Evolutionary conservation across 2,113 vertebrate species (phyloP), one percentile per base, ranked within the genome.

Genomic region (Planiliza haematocheilus): DNA sequence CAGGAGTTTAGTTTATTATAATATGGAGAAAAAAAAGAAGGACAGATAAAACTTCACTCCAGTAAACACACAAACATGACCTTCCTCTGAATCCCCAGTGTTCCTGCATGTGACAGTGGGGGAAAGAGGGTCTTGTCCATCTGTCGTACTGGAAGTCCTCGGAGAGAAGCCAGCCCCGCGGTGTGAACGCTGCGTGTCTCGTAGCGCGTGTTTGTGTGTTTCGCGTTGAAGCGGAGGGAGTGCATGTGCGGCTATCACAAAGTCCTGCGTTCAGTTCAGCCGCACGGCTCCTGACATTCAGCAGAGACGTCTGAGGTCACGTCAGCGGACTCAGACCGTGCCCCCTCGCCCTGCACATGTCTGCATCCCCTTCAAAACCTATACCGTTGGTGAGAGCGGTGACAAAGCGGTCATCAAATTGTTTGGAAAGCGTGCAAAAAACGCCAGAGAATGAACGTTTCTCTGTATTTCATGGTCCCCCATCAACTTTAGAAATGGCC

Each of bases 111-210:
- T 70, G 55, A 78, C 65, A 75, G 84, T 67, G 82, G 82, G 80
- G 78, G 67, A 77, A 50, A 80, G 58, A 71, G 62, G 58, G 38
- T n/a, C 71, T 69, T 50, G 78, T 92, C 93, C 94, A 94, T 94
- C 93, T 94, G 94, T 89, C 88, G 86, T 81, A 75, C 70, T 83
- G 67, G 80, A 87, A 83, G 88, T 93, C 93, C 91, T 85, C 55
- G 34, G 93, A 92, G 93, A 93, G 63, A 77, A 83, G 68, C 64
- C 76, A 66, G 75, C 71, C 62, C 77, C 63, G 63, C 87, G 72
- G 74, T 43, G 68, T 56, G 55, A 62, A 18, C 46, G 18, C 7
- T 53, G 11, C 55, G 63, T 53, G 11, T 79, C 34, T 17, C 55
- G 4, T 52, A 39, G 18, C 20, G 21, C 43, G 24, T 74, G 55